Evolutionary conservation across 2,113 vertebrate genomes (phyloP).

Genomic region (Aphelocoma coerulescens): DNA sequence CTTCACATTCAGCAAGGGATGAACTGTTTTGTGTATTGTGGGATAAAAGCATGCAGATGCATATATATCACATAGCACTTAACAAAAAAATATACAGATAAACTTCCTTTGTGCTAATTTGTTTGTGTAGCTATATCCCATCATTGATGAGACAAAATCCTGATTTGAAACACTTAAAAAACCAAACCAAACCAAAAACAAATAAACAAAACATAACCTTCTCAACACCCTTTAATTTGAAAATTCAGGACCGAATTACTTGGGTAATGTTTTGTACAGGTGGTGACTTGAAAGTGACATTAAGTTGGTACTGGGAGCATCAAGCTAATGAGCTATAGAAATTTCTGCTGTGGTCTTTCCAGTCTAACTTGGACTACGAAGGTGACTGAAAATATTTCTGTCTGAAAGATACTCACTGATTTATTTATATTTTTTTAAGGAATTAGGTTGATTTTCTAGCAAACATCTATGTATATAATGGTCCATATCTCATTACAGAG

Average conservation of each 20-base stretch:
- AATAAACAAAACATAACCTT: neutral
- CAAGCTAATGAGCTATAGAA: neutral
- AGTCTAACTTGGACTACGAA: neutral
- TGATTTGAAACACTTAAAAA: neutral
- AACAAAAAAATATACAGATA: neutral
- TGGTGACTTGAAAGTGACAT: neutral
- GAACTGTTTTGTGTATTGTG: neutral
- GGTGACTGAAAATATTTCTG: neutral
- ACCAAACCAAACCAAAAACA: accelerated
- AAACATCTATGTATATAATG: neutral
- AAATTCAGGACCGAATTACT: neutral
- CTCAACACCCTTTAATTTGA: neutral
- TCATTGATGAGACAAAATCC: neutral
- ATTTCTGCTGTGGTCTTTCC: neutral
- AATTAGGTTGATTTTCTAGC: neutral
- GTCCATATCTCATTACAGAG: neutral
- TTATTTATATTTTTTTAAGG: neutral
- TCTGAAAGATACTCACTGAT: neutral
- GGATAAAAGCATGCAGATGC: neutral
- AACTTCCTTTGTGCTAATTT: neutral
- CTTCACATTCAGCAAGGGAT: neutral
- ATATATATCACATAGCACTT: neutral
- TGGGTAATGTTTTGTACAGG: neutral
- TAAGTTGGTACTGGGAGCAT: neutral
- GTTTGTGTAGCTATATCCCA: neutral